phyloP scores from a whole-genome alignment of 2,113 vertebrate genomes.

The Dromiciops gliroides region DNA sequence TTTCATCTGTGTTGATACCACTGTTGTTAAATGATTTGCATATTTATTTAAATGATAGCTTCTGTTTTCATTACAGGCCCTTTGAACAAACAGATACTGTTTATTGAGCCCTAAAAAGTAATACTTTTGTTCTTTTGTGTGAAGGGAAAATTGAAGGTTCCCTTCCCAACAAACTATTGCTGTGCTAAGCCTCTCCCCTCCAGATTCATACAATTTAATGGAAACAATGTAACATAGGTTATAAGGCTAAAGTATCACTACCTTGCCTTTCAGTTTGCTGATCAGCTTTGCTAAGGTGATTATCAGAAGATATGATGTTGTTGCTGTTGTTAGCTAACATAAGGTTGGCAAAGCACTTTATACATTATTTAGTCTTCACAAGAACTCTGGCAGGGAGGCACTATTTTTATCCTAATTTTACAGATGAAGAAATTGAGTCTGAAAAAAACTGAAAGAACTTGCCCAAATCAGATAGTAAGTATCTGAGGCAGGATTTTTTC shows the following conservation, averaged over 20 bases:
- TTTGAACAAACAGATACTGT: neutral
- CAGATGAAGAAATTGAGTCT: neutral
- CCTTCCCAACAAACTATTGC: neutral
- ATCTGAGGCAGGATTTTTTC: neutral
- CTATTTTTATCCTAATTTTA: neutral
- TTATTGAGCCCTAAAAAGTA: neutral
- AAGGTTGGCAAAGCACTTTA: neutral
- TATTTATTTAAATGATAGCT: neutral
- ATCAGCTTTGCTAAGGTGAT: neutral
- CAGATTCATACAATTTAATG: neutral
- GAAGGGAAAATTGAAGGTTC: neutral
- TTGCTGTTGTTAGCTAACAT: neutral
- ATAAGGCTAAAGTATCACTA: neutral
- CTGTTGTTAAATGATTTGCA: neutral
- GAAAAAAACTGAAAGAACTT: neutral
- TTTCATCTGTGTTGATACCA: neutral
- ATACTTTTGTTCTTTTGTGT: neutral
- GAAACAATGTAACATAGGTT: neutral
- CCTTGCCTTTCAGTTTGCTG: neutral
- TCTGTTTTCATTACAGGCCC: neutral
- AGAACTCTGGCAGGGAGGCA: neutral
- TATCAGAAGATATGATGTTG: neutral
- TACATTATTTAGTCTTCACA: neutral
- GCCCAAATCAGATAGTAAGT: neutral
- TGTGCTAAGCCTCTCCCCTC: neutral